Evolutionary conservation across 2,888 invertebrate species (phyloP), one percentile per base, ranked within the genome.

Genomic region (Pristionchus arcanus): DNA sequence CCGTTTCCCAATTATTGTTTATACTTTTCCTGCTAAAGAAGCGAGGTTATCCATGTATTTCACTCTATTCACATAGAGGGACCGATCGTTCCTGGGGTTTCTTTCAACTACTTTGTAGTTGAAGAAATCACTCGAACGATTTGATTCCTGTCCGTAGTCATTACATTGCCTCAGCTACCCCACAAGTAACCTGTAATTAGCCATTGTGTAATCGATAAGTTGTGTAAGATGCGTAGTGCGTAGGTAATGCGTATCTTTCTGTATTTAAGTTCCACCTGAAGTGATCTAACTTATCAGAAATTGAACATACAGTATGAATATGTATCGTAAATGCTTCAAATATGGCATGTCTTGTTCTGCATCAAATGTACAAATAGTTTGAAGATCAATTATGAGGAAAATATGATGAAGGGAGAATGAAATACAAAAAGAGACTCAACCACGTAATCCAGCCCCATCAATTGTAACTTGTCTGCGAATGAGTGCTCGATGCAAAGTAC

Each of bases 221-320:
- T 81, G 81, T 49, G 81, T 81, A 81, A 53, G 25, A 25, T 81
- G 15, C 34, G n/a, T 49, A 81, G 81, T 53, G 81, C 49, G n/a
- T 81, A 81, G 49, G 81, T 49, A 81, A 42, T 77, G 77, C 77
- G 77, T 77, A 77, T 77, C 77, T 31, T 21, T 53, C 81, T 53
- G 49, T 81, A 81, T 28, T 81, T 81, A 49, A 53, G 81, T 81
- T 53, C 21, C 81, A 81, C 81, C 49, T 81, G 81, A 25, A 49
- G 81, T 81, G 42, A 53, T 53, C 81, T 81, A 49, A 81, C 53
- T 81, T 81, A 81, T 81, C 81, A 49, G 81, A 81, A 49, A n/a
- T 81, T 53, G 81, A 81, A 81, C 81, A 81, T 81, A 81, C 81
- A 81, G 49, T 81, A 81, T 81, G 49, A 81, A 81, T 81, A 16